Percentiles rank a stretch among this genome's conserved stretches.
These are phyloP conservation scores for Notolepis coatsorum DNA, from an alignment of 2,797 vertebrate species.

Conservation along the genomic window DNA sequence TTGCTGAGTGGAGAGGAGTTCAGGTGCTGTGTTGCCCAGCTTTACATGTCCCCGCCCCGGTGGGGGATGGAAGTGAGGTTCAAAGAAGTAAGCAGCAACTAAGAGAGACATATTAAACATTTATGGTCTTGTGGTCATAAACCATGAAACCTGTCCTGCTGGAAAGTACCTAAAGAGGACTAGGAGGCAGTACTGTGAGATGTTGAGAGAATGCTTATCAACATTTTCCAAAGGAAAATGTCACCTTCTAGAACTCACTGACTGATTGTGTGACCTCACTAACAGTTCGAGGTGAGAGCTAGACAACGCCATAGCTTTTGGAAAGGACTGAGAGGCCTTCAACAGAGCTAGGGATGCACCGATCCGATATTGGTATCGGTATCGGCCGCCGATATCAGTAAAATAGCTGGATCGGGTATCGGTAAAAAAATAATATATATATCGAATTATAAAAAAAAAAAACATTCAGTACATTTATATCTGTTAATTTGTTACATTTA, in stretches of 20 bases:
- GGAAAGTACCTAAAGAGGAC: background rate
- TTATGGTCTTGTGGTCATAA: background rate
- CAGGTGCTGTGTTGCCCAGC: slow-evolving; percentile 64
- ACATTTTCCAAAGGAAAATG: background rate
- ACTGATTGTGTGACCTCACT: background rate
- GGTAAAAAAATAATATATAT: too few species aligned
- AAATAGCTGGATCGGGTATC: too few species aligned
- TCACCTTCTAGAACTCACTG: background rate
- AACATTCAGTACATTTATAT: too few species aligned
- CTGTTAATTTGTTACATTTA: too few species aligned
- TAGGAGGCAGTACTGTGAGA: background rate
- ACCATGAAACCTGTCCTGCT: background rate
- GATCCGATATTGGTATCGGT: too few species aligned
- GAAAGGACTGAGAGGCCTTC: background rate
- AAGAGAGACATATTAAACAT: slow-evolving; percentile 9
- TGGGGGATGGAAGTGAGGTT: slow-evolving; percentile 84
- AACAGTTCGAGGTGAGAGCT: background rate
- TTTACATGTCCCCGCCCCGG: slow-evolving; percentile 39
- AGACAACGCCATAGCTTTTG: background rate
- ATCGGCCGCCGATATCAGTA: too few species aligned
- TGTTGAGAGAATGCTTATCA: background rate
- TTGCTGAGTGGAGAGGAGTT: slow-evolving; percentile 39
- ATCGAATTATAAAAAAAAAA: too few species aligned
- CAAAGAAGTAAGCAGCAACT: slow-evolving; percentile 77
- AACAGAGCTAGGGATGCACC: too few species aligned